Evolutionary conservation across 2,888 invertebrate genomes (phyloP), one percentile per base, ranked within the genome.

Genomic region (Portevinia maculata): DNA sequence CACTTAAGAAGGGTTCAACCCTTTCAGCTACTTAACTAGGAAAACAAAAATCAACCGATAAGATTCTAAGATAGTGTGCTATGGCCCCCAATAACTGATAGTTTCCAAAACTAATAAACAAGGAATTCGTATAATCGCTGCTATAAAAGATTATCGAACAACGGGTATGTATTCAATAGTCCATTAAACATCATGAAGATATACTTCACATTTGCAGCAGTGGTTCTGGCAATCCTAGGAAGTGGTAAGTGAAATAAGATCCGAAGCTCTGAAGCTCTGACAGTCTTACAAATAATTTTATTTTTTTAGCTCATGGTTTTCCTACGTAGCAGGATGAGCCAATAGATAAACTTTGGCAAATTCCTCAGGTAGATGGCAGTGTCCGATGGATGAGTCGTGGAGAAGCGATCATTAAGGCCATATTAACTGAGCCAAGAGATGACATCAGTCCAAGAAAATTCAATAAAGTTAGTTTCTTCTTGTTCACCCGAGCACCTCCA

Each of bases 101-200:
- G n/a, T n/a, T n/a, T n/a, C n/a, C n/a, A n/a, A n/a, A n/a, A n/a
- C n/a, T n/a, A n/a, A n/a, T n/a, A n/a, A n/a, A n/a, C n/a, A n/a
- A n/a, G n/a, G n/a, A n/a, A n/a, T n/a, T n/a, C n/a, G n/a, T 6
- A 30, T 21, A 8, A 30, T 30, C 30, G 30, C 30, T 8, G 30
- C 30, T 30, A 30, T 30, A 30, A 30, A 30, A 30, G 30, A 9
- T 9, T 8, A 30, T 8, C 9, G 6, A 6, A 30, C 52, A 85
- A 53, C 87, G 9, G 87, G 9, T 85, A 88, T 30, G 87, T 90
- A 89, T 89, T 84, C 88, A 91, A 90, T 91, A 91, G 89, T 90
- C 90, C 89, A 30, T 1, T 92, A 92, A 90, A 87, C 90, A 86
- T 91, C 91, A 89, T 91, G 91, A 89, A n/a, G n/a, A n/a, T n/a